Base-by-base conservation (phyloP, 2,888 invertebrate species). In the Xanthia togata region DNA sequence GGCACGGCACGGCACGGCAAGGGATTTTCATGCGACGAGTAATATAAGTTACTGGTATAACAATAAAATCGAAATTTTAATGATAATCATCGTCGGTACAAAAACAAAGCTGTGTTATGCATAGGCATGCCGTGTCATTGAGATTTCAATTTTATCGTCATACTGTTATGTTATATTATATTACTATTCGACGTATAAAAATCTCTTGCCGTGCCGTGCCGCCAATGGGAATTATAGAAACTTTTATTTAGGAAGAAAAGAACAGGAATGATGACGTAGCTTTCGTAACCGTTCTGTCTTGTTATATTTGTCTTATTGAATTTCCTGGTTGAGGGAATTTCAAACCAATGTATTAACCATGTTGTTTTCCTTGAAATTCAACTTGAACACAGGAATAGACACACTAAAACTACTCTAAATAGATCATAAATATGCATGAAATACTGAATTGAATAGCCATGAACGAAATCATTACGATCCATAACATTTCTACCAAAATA, bases 401-500 rank as follows among this genome's bases (percentile, higher is more conserved):
- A 67, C 47, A 80, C 41, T 57, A 76, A 57, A 57, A 68, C 53
- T 50, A 64, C 47, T 68, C 47, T 20, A 62, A 67, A 55, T 75
- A 44, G 50, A 44, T 50, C 26, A 26, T 83, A 83, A 83, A 80
- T 70, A 63, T 41, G 35, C 50, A 68, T 63, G 69, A 44, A 78
- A 55, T 62, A 69, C 35, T 59, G 79, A n/a, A 68, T 82, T 17
- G 83, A 65, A 47, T 44, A 41, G 14, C 55, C 31, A 44, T 70
- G 73, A 63, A 53, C 69, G 35, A 60, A 70, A 82, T 70, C 59
- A 85, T 82, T 75, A 85, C 71, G 55, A 41, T 1, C 68, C 47
- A 69, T 84, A 75, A 81, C 26, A 47, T 65, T 31, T 23, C 41
- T 35, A 65, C 81, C 60, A 9, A 76, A 75, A 81, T 85, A 85